Conservation (phyloP, 2,888 invertebrate species). For the Agrotis ipsilon region DNA sequence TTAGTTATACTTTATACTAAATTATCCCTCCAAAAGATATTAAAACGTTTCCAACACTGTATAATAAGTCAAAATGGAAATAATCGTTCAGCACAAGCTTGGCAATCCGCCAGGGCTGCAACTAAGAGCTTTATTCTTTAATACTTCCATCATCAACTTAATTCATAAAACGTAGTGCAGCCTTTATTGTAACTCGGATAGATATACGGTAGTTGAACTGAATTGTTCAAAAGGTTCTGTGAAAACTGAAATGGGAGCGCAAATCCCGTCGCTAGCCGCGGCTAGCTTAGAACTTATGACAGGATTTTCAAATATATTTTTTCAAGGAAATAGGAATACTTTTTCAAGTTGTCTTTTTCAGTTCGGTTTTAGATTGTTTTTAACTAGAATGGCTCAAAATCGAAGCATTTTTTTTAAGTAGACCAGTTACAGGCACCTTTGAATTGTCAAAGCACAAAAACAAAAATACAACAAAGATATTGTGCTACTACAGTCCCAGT, state of each 20-base stretch:
- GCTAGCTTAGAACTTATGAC: not conserved
- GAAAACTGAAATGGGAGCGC: conserved; percentile 15
- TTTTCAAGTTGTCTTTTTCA: not conserved
- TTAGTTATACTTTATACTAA: conserved; percentile 2
- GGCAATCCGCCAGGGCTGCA: conserved; percentile 78
- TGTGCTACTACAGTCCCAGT: too few species aligned
- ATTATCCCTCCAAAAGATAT: conserved; percentile 63
- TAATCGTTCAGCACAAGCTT: conserved; percentile 74
- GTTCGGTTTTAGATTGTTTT: not conserved
- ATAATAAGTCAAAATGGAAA: conserved; percentile 74
- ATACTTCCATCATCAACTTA: conserved; percentile 71
- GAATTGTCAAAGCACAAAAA: too few species aligned
- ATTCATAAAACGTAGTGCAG: conserved; percentile 58
- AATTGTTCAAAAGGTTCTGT: conserved; percentile 15
- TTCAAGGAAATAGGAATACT: not conserved
- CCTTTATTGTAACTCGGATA: conserved; percentile 30
- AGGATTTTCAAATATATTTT: not conserved
- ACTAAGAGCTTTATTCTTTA: conserved; percentile 76
- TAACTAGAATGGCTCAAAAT: too few species aligned
- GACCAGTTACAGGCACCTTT: too few species aligned
- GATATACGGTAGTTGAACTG: conserved; percentile 6
- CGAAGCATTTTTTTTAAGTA: too few species aligned
- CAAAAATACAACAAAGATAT: too few species aligned
- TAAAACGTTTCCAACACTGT: conserved; percentile 64
- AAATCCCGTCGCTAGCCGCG: not conserved